Conservation (phyloP, 2,113 vertebrate species). For the Daubentonia madagascariensis region DNA sequence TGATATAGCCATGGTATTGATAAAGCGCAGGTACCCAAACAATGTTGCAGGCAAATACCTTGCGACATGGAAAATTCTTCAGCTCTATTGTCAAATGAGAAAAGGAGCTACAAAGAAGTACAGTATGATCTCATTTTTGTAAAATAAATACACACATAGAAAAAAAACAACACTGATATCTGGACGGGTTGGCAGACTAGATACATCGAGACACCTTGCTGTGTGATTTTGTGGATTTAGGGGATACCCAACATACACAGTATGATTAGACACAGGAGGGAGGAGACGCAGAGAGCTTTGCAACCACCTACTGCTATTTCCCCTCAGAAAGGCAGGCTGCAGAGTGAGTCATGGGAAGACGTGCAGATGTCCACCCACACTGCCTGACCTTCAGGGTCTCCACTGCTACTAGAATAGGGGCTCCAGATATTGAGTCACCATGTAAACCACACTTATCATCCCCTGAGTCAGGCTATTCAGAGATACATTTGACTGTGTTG, state of each 20-base stretch:
- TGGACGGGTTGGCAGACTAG: not conserved
- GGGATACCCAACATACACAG: not conserved
- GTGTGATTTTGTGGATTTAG: not conserved
- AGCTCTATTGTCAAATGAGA: not conserved
- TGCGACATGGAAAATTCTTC: not conserved
- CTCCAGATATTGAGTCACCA: conserved; percentile 9
- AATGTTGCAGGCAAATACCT: not conserved
- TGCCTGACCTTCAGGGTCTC: not conserved
- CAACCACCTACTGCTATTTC: not conserved
- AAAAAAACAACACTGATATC: not conserved
- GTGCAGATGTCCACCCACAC: not conserved
- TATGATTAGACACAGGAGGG: not conserved
- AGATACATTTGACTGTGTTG: not conserved
- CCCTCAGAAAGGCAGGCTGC: not conserved
- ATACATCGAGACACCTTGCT: not conserved
- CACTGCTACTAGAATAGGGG: not conserved
- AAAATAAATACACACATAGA: not conserved
- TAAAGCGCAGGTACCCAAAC: not conserved
- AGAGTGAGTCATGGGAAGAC: conserved; percentile 10
- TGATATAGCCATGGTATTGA: not conserved
- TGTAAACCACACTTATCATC: not conserved
- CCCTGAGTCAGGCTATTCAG: not conserved
- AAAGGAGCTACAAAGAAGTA: not conserved
- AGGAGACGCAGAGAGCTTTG: not conserved
- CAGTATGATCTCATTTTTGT: not conserved